phyloP scores from a whole-genome alignment of 2,797 vertebrate genomes.

The Botia kubotai region DNA sequence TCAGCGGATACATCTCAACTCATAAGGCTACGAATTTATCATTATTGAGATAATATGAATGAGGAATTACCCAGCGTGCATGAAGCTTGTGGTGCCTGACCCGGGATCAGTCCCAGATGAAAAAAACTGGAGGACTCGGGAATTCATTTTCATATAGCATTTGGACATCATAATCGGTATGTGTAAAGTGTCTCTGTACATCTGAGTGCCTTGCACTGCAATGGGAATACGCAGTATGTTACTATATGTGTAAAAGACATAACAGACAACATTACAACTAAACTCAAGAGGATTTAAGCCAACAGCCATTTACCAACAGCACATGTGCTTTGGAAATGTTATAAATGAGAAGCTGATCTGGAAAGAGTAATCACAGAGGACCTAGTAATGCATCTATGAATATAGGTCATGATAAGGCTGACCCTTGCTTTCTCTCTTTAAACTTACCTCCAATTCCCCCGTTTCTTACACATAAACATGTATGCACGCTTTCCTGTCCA shows the following conservation, averaged over 20 bases:
- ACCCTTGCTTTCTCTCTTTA: conserved; percentile 62
- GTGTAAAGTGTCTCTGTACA: conserved; percentile 77
- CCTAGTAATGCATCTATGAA: conserved; percentile 68
- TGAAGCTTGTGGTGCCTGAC: conserved; percentile 73
- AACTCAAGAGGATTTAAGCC: background rate
- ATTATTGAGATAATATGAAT: conserved; percentile 79
- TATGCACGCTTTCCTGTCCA: conserved; percentile 53
- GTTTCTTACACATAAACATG: conserved; percentile 31
- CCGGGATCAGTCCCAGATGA: conserved; percentile 76
- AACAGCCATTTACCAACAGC: background rate
- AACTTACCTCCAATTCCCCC: conserved; percentile 40
- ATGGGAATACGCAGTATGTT: background rate
- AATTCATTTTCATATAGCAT: conserved; percentile 85
- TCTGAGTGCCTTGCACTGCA: conserved; percentile 34
- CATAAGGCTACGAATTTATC: conserved; percentile 79
- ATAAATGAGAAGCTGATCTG: conserved; percentile 66
- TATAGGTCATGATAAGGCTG: conserved; percentile 79
- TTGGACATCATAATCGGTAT: conserved; percentile 79
- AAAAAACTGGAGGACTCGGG: conserved; percentile 69
- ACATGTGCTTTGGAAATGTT: background rate
- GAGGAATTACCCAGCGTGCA: conserved; percentile 79
- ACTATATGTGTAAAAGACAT: background rate
- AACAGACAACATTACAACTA: conserved; percentile 67
- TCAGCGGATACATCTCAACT: conserved; percentile 78
- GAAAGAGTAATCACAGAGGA: conserved; percentile 73